Conservation (phyloP, 2,113 vertebrate genomes). For the Lycaon pictus region DNA sequence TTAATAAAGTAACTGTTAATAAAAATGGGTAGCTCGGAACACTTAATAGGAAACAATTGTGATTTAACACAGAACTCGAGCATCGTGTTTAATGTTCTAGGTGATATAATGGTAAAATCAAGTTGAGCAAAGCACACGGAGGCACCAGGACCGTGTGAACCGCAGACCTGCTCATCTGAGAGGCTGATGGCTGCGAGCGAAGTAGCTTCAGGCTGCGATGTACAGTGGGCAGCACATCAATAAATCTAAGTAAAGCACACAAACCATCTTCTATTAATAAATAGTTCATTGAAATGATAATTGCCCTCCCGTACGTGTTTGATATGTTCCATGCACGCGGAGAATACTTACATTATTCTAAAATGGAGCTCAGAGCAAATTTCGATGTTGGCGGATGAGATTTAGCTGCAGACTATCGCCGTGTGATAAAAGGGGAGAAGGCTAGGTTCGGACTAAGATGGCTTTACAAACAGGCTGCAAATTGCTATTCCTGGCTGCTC, state of each 20-base stretch:
- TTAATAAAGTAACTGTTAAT: conserved; percentile 92
- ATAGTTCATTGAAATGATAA: conserved; percentile 80
- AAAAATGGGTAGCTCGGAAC: conserved; percentile 88
- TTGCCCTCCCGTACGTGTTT: conserved; percentile 72
- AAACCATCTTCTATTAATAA: conserved; percentile 56
- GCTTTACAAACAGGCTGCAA: conserved; percentile 85
- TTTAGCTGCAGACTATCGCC: conserved; percentile 71
- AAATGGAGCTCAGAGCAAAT: conserved; percentile 79
- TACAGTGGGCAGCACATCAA: neutral
- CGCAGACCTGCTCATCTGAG: conserved; percentile 43
- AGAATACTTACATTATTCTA: conserved; percentile 65
- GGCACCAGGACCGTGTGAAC: conserved; percentile 60
- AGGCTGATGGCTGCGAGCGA: neutral
- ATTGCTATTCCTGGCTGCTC: conserved; percentile 86
- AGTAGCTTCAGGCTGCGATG: conserved; percentile 30
- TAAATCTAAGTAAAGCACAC: conserved; percentile 66
- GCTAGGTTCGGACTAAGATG: conserved; percentile 78
- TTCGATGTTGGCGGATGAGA: conserved; percentile 73
- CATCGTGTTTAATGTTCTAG: conserved; percentile 88
- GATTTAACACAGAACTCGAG: conserved; percentile 87
- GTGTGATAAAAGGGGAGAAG: conserved; percentile 74
- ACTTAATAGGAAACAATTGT: conserved; percentile 86
- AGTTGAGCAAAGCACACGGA: conserved; percentile 81
- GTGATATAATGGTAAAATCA: conserved; percentile 85
- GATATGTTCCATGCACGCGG: conserved; percentile 58